Evolutionary conservation across 1,140 invertebrate genomes (phyloP).

Genomic region (Zaprionus ghesquierei): DNA sequence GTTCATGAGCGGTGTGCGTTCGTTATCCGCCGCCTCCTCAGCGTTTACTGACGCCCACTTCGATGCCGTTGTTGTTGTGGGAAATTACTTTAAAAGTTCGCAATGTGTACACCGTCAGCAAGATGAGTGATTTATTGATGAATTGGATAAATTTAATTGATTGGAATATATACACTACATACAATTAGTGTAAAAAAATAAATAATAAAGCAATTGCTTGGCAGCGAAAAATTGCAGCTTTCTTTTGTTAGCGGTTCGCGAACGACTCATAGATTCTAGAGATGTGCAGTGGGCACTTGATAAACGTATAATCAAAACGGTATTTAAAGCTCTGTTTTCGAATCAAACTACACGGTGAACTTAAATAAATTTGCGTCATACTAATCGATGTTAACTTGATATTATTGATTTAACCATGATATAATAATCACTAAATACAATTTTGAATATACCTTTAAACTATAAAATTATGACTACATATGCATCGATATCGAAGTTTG

Average conservation of each 20-base stretch:
- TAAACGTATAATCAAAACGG: background rate
- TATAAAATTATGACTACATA: background rate
- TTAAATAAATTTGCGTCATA: background rate
- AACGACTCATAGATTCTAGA: conserved; percentile 38
- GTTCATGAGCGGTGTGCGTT: conserved; percentile 91
- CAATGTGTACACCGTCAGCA: conserved; percentile 36
- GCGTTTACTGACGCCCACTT: conserved; percentile 50
- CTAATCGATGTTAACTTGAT: background rate
- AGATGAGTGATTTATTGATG: background rate
- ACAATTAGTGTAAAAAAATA: conserved; percentile 25
- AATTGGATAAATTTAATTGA: conserved; percentile 6
- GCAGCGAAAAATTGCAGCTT: conserved; percentile 20
- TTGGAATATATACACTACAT: conserved; percentile 26
- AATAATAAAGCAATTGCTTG: conserved; percentile 28
- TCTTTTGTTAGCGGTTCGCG: conserved; percentile 34
- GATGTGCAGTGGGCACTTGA: background rate
- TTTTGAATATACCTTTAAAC: background rate
- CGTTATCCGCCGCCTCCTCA: conserved; percentile 84
- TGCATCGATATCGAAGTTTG: background rate
- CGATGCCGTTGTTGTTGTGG: conserved; percentile 62
- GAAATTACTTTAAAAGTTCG: conserved; percentile 31
- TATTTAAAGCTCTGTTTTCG: background rate
- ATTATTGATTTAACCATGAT: background rate
- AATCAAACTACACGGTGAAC: background rate
- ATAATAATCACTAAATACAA: no score